A percentile compares a stretch with the other conserved stretches of the same genome.
phyloP scores from a whole-genome alignment of 1,140 invertebrate genomes.

The Stratiolaelaps scimitus region DNA sequence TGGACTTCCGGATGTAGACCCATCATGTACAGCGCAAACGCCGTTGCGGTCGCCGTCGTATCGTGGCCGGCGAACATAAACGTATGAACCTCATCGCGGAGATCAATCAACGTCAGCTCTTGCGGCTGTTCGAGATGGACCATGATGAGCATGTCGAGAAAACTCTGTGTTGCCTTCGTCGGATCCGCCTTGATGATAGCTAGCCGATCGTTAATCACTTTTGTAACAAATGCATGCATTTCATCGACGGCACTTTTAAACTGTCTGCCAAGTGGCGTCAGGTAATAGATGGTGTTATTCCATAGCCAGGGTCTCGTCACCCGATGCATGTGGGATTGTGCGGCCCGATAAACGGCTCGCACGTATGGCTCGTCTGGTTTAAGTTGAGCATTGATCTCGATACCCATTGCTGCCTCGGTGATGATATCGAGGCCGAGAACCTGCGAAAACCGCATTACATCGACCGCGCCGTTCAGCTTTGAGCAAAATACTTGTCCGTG shows the following conservation, averaged over 20 bases:
- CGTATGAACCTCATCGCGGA: constrained; percentile 73
- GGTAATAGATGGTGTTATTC: constrained; percentile 33
- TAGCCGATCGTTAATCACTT: not conserved
- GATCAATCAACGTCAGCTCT: constrained; percentile 40
- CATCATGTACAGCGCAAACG: constrained; percentile 40
- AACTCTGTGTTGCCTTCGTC: constrained; percentile 4
- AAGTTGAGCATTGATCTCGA: constrained; percentile 54
- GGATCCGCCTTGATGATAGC: constrained; percentile 20
- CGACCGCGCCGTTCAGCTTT: not conserved
- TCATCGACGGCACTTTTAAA: constrained; percentile 31
- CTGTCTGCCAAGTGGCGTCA: constrained; percentile 29
- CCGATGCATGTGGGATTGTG: not conserved
- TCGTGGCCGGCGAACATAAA: constrained; percentile 94
- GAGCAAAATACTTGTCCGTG: constrained; percentile 1
- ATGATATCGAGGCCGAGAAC: constrained; percentile 33
- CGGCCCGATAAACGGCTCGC: constrained; percentile 42
- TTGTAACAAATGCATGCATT: constrained; percentile 23
- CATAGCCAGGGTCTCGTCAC: constrained; percentile 31
- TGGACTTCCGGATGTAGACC: constrained; percentile 42
- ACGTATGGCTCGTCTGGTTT: constrained; percentile 59
- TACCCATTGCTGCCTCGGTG: constrained; percentile 71
- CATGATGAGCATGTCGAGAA: not conserved
- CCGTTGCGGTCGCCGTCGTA: constrained; percentile 56
- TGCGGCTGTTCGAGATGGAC: constrained; percentile 37
- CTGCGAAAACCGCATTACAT: constrained; percentile 3